Evolutionary conservation across 2,113 vertebrate species (phyloP), one percentile per base, ranked within the genome.

Genomic region (Nycticebus coucang): DNA sequence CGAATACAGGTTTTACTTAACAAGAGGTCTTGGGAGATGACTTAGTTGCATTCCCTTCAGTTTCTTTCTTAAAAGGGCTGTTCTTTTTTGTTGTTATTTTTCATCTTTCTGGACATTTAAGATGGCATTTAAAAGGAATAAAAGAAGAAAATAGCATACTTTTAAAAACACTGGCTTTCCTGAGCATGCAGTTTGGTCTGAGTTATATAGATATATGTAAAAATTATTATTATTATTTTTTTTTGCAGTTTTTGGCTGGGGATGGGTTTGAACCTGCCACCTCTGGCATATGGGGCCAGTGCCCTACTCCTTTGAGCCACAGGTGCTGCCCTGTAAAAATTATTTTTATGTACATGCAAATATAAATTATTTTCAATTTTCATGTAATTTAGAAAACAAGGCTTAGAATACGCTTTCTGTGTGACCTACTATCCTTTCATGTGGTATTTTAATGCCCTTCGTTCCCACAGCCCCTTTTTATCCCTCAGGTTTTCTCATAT

Each of bases 81-180:
- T 89, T 82, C 17, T 89, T 79, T 91, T 69, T 33, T 26, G 50
- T 59, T 88, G 30, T 83, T 89, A 72, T 4, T 91, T 92, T 89
- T 94, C 4, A 59, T 85, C 11, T 91, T 89, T 82, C 37, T 59
- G 10, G 37, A 86, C 41, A 62, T 82, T 91, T 94, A 81, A 89
- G 55, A 82, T 92, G 62, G 66, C 59, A 92, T 90, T 35, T 62
- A 87, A 95, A 95, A 77, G 66, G 53, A 90, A 78, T 69, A 88
- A 88, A 94, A 71, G 24, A 81, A 87, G 78, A 86, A 13, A 80
- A 53, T 35, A 62, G 10, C 68, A 8, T 2, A 68, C 7, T 82
- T 87, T 78, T 55, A 33, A 75, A 87, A 80, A 75, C 19, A 37
- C 7, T 64, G 55, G 12, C 72, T 94, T 89, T 37, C 21, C 77